phyloP scores from a whole-genome alignment of 2,113 vertebrate genomes.

The Colaptes auratus region DNA sequence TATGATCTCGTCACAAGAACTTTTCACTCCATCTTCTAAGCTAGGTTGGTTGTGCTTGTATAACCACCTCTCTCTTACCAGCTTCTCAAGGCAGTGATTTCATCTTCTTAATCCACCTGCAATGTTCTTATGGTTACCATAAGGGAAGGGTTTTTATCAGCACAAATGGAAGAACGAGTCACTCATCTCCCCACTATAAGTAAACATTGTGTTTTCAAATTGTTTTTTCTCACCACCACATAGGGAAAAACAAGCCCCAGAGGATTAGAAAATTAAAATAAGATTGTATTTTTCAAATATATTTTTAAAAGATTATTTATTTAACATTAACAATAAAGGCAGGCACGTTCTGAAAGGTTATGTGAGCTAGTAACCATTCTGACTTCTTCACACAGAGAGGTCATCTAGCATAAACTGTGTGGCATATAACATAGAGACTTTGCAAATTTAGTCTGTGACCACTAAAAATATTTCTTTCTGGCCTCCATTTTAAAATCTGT shows the following conservation, averaged over 20 bases:
- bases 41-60: background rate
- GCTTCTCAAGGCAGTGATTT: background rate
- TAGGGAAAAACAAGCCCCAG: background rate
- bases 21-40: background rate
- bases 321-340: background rate
- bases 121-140: background rate
- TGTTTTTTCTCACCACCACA: no score
- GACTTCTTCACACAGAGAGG: background rate
- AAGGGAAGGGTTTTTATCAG: background rate
- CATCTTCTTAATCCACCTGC: background rate
- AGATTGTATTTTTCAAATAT: accelerated
- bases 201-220: background rate
- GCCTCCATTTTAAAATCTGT: background rate
- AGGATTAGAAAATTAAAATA: background rate
- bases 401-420: background rate
- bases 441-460: background rate
- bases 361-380: background rate
- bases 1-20: background rate
- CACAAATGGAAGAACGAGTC: background rate
- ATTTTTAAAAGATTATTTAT: background rate
- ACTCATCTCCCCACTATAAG: background rate
- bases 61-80: background rate
- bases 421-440: background rate
- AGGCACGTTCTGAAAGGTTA: background rate
- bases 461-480: background rate